A percentile compares a stretch with the other conserved stretches of the same genome.
phyloP scores from a whole-genome alignment of 2,113 vertebrate species.

The Crocuta crocuta region DNA sequence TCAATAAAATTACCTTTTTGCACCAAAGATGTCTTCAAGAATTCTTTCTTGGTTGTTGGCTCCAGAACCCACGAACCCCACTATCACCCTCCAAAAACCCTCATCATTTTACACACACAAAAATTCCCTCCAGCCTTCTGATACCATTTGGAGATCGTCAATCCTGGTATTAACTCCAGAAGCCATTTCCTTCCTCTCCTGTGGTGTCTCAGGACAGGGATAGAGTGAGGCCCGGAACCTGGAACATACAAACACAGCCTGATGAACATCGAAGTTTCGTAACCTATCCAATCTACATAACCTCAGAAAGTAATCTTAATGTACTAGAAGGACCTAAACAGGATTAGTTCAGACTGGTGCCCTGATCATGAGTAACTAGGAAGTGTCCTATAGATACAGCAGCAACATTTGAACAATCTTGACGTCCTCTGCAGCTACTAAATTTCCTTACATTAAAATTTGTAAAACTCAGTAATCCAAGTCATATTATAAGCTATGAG shows the following conservation, averaged over 20 bases:
- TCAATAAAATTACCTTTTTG: too few species aligned
- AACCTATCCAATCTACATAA: background rate
- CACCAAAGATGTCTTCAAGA: too few species aligned
- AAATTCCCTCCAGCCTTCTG: background rate
- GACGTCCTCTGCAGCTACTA: constrained; percentile 21
- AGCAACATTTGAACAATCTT: background rate
- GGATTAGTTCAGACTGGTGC: background rate
- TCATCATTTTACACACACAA: background rate
- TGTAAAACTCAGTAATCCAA: background rate
- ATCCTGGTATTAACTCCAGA: constrained; percentile 97
- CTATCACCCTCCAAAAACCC: too few species aligned
- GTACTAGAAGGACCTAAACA: background rate
- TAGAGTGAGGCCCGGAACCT: constrained; percentile 98
- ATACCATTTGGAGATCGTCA: constrained; percentile 99
- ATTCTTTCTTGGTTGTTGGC: too few species aligned
- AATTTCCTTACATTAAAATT: background rate
- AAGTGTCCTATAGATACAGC: background rate
- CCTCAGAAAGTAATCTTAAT: background rate
- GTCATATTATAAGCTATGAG: background rate
- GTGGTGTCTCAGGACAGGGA: constrained; percentile 97
- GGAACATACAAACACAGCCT: constrained; percentile 70
- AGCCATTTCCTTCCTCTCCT: constrained; percentile 98
- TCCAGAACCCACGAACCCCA: too few species aligned
- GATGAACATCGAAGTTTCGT: background rate
- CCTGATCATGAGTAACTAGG: background rate